Percentiles rank a stretch among this genome's conserved stretches.
These are phyloP conservation scores for Cancer borealis DNA, from an alignment of 2,888 invertebrate species.

Conservation along the genomic window DNA sequence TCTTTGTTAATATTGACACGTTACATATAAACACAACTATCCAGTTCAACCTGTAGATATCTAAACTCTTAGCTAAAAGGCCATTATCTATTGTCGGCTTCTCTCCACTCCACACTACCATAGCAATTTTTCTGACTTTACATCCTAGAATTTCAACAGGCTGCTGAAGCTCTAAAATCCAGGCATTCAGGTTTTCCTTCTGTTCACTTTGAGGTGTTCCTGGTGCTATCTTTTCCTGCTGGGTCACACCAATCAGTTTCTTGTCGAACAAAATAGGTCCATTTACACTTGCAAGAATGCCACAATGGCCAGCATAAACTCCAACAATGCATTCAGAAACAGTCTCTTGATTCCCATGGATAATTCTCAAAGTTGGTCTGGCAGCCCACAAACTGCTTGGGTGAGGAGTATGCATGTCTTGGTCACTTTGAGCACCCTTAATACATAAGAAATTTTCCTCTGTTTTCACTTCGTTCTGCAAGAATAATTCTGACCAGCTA, in stretches of 20 bases:
- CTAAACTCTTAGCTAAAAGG: not conserved
- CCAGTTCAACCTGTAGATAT: not conserved
- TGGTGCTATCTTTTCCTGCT: not conserved
- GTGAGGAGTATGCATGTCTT: not conserved
- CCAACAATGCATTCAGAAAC: not conserved
- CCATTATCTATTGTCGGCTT: not conserved
- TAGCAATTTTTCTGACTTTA: not conserved
- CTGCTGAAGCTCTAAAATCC: not conserved
- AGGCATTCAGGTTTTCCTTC: not conserved
- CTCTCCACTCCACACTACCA: not conserved
- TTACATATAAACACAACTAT: not conserved
- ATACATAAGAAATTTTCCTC: not conserved
- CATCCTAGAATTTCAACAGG: not conserved
- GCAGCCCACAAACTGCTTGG: slow-evolving; percentile 1
- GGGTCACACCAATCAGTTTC: not conserved
- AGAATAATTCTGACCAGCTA: not conserved
- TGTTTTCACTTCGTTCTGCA: not conserved
- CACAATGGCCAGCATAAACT: not conserved
- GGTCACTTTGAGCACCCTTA: not conserved
- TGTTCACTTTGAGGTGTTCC: not conserved
- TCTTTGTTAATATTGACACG: not conserved
- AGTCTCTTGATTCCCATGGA: not conserved
- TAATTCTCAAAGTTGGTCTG: not conserved
- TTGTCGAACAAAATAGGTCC: not conserved
- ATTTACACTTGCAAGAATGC: not conserved